Percentiles rank a stretch among this genome's conserved stretches.
These are phyloP conservation scores for Aspidoscelis tigris DNA, from an alignment of 2,113 vertebrate genomes.

Conservation along the genomic window DNA sequence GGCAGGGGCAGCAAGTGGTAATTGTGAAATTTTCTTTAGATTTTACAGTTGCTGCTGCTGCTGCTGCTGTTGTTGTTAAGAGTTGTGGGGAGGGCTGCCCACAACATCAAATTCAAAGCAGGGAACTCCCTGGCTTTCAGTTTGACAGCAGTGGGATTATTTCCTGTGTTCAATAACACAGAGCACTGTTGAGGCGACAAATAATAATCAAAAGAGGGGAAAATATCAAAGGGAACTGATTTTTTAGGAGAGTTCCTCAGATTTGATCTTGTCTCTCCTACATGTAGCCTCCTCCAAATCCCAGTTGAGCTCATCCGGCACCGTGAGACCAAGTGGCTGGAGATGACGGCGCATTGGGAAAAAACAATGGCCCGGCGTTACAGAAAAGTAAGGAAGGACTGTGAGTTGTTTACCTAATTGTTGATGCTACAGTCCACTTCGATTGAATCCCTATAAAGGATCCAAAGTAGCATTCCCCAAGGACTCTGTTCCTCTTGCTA, in stretches of 20 bases:
- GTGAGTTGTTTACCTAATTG: neutral
- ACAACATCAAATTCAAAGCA: too few species aligned
- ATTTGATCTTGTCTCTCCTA: neutral
- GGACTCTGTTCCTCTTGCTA: neutral
- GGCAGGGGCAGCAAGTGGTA: too few species aligned
- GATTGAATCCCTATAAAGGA: neutral
- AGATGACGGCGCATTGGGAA: constrained; percentile 85
- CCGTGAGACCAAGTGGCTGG: constrained; percentile 88
- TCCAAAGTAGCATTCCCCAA: neutral
- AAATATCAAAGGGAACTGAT: neutral
- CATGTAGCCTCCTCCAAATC: constrained; percentile 63
- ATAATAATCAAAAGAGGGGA: neutral
- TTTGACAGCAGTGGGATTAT: too few species aligned
- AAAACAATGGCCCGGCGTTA: constrained; percentile 79
- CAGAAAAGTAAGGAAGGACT: constrained; percentile 77
- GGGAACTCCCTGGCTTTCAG: too few species aligned
- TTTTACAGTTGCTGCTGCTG: too few species aligned
- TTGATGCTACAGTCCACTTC: neutral
- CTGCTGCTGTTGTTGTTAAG: too few species aligned
- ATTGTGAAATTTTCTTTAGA: too few species aligned
- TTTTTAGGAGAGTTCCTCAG: neutral
- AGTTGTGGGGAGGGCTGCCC: too few species aligned
- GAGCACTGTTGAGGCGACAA: too few species aligned
- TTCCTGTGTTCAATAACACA: too few species aligned
- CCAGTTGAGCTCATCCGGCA: constrained; percentile 83